phyloP scores from a whole-genome alignment of 2,113 vertebrate species.

The Syrrhaptes paradoxus region DNA sequence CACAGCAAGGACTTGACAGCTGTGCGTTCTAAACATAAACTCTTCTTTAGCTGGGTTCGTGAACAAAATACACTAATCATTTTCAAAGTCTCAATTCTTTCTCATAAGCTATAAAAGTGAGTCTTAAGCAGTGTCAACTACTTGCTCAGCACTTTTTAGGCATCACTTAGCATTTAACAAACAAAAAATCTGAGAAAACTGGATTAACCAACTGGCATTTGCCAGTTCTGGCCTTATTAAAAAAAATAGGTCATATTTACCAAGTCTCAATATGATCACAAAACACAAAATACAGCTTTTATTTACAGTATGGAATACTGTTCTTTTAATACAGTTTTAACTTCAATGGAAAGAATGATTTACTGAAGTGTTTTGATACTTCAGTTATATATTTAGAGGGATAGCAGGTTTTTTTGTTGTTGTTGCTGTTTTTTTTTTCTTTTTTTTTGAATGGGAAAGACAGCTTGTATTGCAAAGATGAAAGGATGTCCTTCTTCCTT shows the following conservation, averaged over 20 bases:
- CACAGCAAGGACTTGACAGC: background rate
- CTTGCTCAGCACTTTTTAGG: background rate
- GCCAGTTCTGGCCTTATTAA: background rate
- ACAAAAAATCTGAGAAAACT: background rate
- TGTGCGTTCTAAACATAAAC: background rate
- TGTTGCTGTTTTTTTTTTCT: too few species aligned
- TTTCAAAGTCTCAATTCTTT: background rate
- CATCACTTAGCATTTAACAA: background rate
- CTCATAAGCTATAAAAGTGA: background rate
- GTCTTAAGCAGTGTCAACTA: background rate
- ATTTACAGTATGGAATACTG: background rate
- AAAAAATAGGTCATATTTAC: background rate
- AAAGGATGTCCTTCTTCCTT: background rate
- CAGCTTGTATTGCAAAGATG: background rate
- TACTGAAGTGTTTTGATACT: background rate
- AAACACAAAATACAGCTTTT: background rate
- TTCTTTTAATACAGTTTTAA: background rate
- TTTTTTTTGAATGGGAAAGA: background rate
- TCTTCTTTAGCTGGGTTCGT: background rate
- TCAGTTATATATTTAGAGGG: background rate
- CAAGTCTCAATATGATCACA: background rate
- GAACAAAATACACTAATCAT: background rate
- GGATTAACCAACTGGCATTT: background rate
- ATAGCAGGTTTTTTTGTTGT: background rate
- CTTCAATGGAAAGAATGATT: background rate